Evolutionary conservation across 2,797 vertebrate genomes (phyloP).

Genomic region (Limosa lapponica): DNA sequence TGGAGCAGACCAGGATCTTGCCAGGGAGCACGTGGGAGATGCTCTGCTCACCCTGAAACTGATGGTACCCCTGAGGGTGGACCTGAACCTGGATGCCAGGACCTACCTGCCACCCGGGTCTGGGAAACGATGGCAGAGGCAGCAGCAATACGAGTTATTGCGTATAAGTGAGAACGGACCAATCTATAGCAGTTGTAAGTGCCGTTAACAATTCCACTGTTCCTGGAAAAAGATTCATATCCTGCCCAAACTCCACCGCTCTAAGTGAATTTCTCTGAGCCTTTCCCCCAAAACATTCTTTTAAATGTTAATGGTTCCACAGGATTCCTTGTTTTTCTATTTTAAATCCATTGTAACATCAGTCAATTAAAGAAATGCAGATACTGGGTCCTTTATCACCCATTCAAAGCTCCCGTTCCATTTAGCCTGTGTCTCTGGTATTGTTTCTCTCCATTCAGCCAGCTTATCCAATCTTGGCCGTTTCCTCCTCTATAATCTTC

Average conservation of each 20-base stretch:
- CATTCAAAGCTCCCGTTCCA: not conserved
- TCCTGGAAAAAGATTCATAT: not conserved
- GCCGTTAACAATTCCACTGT: not conserved
- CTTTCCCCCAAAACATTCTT: not conserved
- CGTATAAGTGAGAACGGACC: rapidly evolving
- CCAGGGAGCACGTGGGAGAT: rapidly evolving
- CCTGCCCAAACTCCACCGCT: not conserved
- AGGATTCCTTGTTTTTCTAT: not conserved
- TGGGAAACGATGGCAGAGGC: rapidly evolving
- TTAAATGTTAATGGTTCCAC: not conserved
- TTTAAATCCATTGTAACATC: not conserved
- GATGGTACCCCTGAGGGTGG: not conserved
- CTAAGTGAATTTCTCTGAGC: not conserved
- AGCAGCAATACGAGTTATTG: not conserved
- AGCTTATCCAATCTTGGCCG: conserved; percentile 22
- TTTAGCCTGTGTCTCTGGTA: not conserved
- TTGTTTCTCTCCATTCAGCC: not conserved
- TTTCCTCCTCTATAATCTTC: conserved; percentile 42
- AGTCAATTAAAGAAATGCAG: not conserved
- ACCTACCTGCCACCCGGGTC: not conserved
- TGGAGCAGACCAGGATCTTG: not conserved
- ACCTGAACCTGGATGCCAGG: not conserved
- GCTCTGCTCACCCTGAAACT: not conserved
- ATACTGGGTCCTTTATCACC: not conserved
- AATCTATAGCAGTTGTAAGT: not conserved